phyloP scores from a whole-genome alignment of 2,888 invertebrate genomes.

The Ferrisia virgata region DNA sequence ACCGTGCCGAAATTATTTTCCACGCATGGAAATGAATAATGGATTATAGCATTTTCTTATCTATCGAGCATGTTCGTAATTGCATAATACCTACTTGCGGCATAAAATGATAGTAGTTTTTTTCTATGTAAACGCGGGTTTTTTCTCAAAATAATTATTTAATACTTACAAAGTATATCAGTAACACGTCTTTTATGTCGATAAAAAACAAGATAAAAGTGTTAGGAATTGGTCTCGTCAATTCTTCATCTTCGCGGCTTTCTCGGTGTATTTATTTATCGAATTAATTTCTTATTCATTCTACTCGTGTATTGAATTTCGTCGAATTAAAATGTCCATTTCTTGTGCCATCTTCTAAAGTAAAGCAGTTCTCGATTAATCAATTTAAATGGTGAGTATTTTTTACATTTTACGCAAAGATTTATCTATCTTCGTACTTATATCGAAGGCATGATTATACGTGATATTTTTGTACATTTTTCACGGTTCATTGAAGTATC shows the following conservation, averaged over 20 bases:
- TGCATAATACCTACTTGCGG: neutral
- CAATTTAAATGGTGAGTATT: neutral
- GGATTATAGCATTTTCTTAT: neutral
- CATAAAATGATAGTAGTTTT: neutral
- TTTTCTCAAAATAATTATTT: neutral
- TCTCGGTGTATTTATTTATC: too few species aligned
- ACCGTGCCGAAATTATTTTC: too few species aligned
- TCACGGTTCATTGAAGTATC: neutral
- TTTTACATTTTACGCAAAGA: neutral
- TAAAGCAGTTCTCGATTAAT: neutral
- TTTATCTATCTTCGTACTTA: neutral
- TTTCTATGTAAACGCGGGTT: neutral
- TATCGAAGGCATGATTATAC: neutral
- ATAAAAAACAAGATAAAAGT: neutral
- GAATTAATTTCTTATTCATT: neutral
- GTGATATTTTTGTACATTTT: neutral
- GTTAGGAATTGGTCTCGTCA: neutral
- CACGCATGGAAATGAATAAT: neutral
- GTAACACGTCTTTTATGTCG: neutral
- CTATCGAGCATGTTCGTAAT: neutral
- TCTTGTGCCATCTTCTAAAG: neutral
- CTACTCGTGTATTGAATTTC: neutral
- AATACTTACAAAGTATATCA: neutral
- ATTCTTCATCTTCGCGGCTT: neutral
- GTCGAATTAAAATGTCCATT: neutral